A percentile compares a stretch with the other conserved stretches of the same genome.
Evolutionary conservation across 2,113 vertebrate species (phyloP).

Genomic region (Helogale parvula): DNA sequence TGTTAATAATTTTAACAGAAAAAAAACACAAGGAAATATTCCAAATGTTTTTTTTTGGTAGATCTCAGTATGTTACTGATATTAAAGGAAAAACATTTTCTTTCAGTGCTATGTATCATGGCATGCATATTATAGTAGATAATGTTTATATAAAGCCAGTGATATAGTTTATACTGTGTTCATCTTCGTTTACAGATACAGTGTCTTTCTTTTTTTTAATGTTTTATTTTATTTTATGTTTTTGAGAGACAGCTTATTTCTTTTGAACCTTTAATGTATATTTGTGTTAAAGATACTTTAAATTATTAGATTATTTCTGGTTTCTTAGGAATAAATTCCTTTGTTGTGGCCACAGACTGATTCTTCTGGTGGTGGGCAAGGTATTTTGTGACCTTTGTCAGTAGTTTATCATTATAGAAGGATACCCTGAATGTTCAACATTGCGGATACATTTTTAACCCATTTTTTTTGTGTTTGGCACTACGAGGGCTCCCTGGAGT

Average conservation of each 20-base stretch:
- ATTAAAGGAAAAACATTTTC: background rate
- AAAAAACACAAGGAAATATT: background rate
- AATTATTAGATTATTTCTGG: constrained; percentile 13
- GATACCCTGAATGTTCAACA: background rate
- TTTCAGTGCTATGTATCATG: background rate
- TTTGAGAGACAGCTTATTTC: background rate
- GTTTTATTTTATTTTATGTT: no score
- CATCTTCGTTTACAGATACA: background rate
- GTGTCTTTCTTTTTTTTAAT: background rate
- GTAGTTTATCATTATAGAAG: background rate
- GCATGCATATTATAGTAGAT: background rate
- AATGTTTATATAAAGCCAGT: background rate
- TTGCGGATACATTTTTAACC: background rate
- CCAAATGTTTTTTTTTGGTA: background rate
- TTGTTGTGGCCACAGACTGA: background rate
- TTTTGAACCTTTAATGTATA: constrained; percentile 2
- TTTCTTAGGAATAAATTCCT: background rate
- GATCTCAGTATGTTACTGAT: background rate
- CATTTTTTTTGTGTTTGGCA: background rate
- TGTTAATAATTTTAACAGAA: background rate
- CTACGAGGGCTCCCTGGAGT: background rate
- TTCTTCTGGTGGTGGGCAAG: background rate
- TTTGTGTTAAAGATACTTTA: constrained; percentile 11
- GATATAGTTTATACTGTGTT: background rate
- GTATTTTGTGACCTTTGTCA: background rate